Conservation (phyloP, 2,797 vertebrate genomes). For the Poecilia gillii region DNA sequence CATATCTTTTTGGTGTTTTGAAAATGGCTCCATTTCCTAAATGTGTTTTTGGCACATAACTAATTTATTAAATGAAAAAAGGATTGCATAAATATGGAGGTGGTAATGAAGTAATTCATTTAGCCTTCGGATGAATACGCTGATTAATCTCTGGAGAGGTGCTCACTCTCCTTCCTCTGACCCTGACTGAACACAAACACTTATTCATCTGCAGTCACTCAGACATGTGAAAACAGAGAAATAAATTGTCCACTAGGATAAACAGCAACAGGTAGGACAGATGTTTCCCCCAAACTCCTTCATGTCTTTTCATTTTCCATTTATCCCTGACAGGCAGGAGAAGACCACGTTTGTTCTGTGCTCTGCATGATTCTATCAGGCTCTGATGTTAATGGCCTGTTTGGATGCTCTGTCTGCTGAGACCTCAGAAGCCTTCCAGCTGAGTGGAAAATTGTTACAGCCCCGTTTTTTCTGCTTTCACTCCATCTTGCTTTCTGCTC, state of each 20-base stretch:
- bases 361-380: constrained; percentile 27
- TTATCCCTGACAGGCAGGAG: background rate
- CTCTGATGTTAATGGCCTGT: constrained; percentile 44
- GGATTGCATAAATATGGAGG: too few relatives aligned
- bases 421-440: constrained; percentile 41
- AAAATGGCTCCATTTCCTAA: background rate
- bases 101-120: background rate
- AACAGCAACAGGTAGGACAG: constrained; percentile 17
- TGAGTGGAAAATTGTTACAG: constrained; percentile 24
- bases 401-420: constrained; percentile 40
- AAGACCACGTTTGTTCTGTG: constrained; percentile 11
- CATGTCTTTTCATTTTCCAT: background rate
- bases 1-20: background rate
- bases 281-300: background rate
- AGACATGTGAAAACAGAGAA: constrained; percentile 4
- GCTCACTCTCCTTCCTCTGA: constrained; percentile 14
- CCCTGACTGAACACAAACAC: constrained; percentile 44
- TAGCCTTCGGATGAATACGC: constrained; percentile 12
- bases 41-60: background rate
- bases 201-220: constrained; percentile 37
- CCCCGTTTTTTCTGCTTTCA: constrained; percentile 14
- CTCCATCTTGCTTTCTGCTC: constrained; percentile 25
- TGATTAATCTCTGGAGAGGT: constrained; percentile 16
- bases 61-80: background rate
- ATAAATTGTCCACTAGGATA: background rate